A percentile compares a stretch with the other conserved stretches of the same genome.
Evolutionary conservation across 2,113 vertebrate genomes (phyloP).

Genomic region (Rhynchopsitta pachyrhyncha): DNA sequence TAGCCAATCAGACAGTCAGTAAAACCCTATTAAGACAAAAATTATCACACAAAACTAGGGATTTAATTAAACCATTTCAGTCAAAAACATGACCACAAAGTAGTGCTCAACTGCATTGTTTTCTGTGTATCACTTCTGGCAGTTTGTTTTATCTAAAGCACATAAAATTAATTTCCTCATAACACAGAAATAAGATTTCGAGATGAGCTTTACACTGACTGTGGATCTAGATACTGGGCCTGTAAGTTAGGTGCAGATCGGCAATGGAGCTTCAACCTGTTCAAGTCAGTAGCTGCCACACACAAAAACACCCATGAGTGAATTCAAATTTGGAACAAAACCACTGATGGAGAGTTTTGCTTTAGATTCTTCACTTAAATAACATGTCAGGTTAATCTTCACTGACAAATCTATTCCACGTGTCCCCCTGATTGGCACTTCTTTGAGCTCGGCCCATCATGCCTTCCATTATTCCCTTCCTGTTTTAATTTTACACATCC

Average conservation of each 20-base stretch:
- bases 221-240: neutral
- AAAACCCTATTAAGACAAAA: neutral
- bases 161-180: neutral
- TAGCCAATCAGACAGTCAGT: neutral
- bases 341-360: neutral
- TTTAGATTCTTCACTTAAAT: neutral
- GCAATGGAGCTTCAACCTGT: neutral
- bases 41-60: neutral
- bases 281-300: neutral
- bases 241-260: neutral
- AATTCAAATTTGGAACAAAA: neutral
- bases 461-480: neutral
- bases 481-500: neutral
- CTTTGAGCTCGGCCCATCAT: neutral
- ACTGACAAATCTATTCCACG: neutral
- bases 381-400: neutral
- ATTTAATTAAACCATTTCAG: constrained; percentile 15
- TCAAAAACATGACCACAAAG: neutral
- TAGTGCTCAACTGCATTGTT: neutral
- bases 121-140: neutral
- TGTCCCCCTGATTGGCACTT: neutral
- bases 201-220: neutral
- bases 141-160: neutral
- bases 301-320: neutral
- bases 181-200: neutral